Evolutionary conservation across 2,888 invertebrate species (phyloP).

Genomic region (Drosophila ustulata): DNA sequence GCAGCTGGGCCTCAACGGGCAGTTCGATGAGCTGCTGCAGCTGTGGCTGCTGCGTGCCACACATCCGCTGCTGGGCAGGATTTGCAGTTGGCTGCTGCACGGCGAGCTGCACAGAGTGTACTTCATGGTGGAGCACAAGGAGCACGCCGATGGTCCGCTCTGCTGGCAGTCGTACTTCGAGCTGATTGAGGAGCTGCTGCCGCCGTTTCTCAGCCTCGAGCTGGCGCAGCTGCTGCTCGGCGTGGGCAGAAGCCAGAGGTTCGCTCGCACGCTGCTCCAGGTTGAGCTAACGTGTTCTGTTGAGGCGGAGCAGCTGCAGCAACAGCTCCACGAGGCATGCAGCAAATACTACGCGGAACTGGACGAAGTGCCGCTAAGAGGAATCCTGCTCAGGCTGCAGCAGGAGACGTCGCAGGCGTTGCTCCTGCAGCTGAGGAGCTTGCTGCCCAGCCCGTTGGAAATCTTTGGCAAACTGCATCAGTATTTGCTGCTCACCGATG

Average conservation of each 20-base stretch:
- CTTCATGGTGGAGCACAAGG: conserved; percentile 17
- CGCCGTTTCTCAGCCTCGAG: conserved; percentile 30
- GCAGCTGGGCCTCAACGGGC: conserved; percentile 13
- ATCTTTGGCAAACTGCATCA: conserved; percentile 41
- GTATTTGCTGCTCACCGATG: conserved; percentile 47
- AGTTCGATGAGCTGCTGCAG: conserved; percentile 16
- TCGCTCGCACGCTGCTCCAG: conserved; percentile 20
- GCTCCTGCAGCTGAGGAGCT: background rate
- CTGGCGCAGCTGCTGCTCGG: conserved; percentile 25
- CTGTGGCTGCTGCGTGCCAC: conserved; percentile 35
- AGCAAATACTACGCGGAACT: conserved; percentile 3
- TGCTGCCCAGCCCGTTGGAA: background rate
- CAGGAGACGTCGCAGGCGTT: conserved; percentile 29
- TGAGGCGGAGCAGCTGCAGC: background rate
- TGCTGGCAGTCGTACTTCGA: conserved; percentile 47
- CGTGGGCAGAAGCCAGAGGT: conserved; percentile 38
- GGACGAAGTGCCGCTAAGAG: conserved; percentile 22
- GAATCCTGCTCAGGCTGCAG: conserved; percentile 20
- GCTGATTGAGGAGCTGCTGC: conserved; percentile 25
- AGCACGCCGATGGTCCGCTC: background rate
- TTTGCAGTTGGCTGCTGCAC: conserved; percentile 37
- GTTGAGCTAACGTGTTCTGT: background rate
- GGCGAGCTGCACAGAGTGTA: conserved; percentile 22
- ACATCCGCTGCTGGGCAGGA: conserved; percentile 19
- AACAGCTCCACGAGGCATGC: conserved; percentile 14